Evolutionary conservation across 2,888 invertebrate genomes (phyloP), one percentile per base, ranked within the genome.

Genomic region (Leptinotarsa haldemani): DNA sequence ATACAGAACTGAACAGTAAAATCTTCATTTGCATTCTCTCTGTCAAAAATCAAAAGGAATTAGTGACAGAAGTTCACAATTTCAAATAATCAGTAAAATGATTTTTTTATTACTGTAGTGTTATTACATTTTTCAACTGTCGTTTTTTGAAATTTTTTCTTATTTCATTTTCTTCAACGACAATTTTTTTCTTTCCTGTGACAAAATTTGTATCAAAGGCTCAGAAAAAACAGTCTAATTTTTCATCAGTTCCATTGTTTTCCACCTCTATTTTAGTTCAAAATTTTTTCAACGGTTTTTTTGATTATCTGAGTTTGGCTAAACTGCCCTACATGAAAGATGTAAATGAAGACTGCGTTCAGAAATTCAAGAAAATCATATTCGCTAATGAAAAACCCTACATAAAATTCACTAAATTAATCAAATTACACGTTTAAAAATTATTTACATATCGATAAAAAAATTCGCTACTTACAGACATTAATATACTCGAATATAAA

Each of bases 401-500:
- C 50, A 40, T 71, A 78, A 77, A 78, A 78, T 77, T 79, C 47
- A 77, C 77, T 77, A 78, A 78, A 22, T 76, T 22, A 68, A 18
- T n/a, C 22, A 74, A 74, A 74, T 64, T 72, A 78, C 65, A 78
- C 67, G 65, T 56, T 71, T 72, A 65, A 75, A 78, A 78, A 79
- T 67, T 79, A 81, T 81, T 76, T 80, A 80, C 78, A 80, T 70
- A 74, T 78, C 63, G 70, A 67, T 69, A 70, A 79, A 77, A 77
- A 78, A 78, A 77, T 79, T 79, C 75, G 74, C 77, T 77, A 80
- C 77, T 71, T 74, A 70, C 72, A 75, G 71, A 77, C 72, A 67
- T 78, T 78, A 81, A 80, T 81, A 77, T 80, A 80, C 79, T 81
- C 81, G 75, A 80, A 78, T 80, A 79, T 75, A 80, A 80, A 79